phyloP scores from a whole-genome alignment of 2,888 invertebrate genomes.

The Melanostoma scalare region DNA sequence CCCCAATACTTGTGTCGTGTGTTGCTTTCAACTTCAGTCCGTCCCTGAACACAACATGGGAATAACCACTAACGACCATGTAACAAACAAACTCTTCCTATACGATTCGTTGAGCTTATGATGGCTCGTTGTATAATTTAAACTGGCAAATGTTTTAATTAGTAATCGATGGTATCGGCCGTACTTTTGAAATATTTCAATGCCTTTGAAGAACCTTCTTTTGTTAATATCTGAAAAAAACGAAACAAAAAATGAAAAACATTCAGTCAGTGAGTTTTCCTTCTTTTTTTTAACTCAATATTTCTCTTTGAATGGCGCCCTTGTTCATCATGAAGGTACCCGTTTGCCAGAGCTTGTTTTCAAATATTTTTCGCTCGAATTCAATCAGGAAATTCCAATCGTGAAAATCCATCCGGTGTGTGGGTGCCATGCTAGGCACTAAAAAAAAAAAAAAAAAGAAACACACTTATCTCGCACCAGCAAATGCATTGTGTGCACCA shows the following conservation, averaged over 20 bases:
- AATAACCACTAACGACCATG: background rate
- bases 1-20: too few species aligned
- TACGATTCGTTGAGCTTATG: background rate
- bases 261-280: too few species aligned
- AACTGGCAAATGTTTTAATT: constrained; percentile 61
- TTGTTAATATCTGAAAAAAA: background rate
- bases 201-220: constrained; percentile 42
- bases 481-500: constrained; percentile 31
- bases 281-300: constrained; percentile 20
- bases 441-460: constrained; percentile 15
- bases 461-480: constrained; percentile 42
- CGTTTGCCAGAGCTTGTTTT: constrained; percentile 32
- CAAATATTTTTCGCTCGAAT: constrained; percentile 65
- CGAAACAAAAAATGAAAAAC: constrained; percentile 8
- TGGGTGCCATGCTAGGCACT: background rate
- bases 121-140: constrained; percentile 23
- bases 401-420: constrained; percentile 31
- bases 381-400: constrained; percentile 71
- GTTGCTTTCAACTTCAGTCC: too few species aligned
- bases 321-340: constrained; percentile 5
- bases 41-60: background rate
- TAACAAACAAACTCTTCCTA: background rate
- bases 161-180: constrained; percentile 59
- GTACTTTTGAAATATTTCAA: constrained; percentile 34
- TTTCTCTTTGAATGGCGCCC: constrained; percentile 28